These are phyloP conservation scores for Clarias magur DNA, from an alignment of 2,113 vertebrate species.

Conservation along the genomic window DNA sequence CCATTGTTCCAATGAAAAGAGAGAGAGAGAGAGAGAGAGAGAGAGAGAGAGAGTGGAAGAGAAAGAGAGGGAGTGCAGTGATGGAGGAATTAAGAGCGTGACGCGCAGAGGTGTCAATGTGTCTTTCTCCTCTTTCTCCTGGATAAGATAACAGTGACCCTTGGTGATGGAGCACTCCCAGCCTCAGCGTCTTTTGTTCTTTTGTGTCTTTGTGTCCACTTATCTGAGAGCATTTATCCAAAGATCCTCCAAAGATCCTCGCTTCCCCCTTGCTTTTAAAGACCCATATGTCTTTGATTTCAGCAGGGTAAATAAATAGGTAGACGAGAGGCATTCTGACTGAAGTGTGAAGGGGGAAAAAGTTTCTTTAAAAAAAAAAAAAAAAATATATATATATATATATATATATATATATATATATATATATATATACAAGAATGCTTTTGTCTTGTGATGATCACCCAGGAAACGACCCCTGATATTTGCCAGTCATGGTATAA, in stretches of 20 bases:
- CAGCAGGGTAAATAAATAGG: constrained; percentile 57
- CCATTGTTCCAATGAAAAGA: constrained; percentile 47
- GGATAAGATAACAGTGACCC: constrained; percentile 54
- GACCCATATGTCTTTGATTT: constrained; percentile 56
- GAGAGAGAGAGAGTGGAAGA: constrained; percentile 15
- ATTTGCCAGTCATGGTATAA: constrained; percentile 30
- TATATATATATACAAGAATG: too few relatives aligned
- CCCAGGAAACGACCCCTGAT: constrained; percentile 31
- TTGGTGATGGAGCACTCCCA: constrained; percentile 57
- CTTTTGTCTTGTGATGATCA: too few relatives aligned
- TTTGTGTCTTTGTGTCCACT: constrained; percentile 62
- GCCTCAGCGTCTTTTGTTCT: constrained; percentile 50
- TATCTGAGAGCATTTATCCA: constrained; percentile 59
- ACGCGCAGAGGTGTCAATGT: constrained; percentile 55
- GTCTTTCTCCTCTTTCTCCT: constrained; percentile 54
- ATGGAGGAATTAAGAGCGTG: constrained; percentile 55
- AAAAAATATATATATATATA: too few relatives aligned
- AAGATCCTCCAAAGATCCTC: constrained; percentile 52
- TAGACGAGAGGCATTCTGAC: constrained; percentile 48
- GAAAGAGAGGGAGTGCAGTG: constrained; percentile 33
- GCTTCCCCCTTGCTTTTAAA: constrained; percentile 53
- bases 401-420: too few relatives aligned
- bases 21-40: background rate
- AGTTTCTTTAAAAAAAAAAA: constrained; percentile 28
- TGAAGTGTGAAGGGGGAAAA: constrained; percentile 22